Conservation (phyloP, 1,140 invertebrate genomes). For the Atta texana region DNA sequence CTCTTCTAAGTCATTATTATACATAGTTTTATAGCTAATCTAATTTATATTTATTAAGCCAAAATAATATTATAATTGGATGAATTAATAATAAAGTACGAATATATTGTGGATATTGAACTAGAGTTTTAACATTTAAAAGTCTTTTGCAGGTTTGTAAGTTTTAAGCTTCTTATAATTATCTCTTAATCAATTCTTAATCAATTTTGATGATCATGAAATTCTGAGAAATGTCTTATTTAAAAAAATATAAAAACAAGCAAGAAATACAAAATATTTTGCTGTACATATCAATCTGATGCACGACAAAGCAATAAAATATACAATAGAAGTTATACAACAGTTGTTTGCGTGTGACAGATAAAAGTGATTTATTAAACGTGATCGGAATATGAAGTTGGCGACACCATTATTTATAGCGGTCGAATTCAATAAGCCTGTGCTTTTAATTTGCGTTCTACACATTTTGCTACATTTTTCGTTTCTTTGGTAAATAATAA, state of each 20-base stretch:
- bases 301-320: slow-evolving; percentile 48
- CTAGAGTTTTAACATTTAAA: neutral
- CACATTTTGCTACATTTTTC: neutral
- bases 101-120: slow-evolving; percentile 6
- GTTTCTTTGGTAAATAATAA: neutral
- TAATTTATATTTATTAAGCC: neutral
- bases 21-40: neutral
- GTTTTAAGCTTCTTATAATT: neutral
- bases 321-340: slow-evolving; percentile 50
- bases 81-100: neutral
- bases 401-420: slow-evolving; percentile 39
- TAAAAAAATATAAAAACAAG: neutral
- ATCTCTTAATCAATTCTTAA: neutral
- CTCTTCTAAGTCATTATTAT: neutral
- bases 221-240: neutral
- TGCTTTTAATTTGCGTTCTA: slow-evolving; percentile 23
- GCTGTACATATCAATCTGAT: slow-evolving; percentile 31
- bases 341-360: slow-evolving; percentile 33
- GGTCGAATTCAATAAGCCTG: slow-evolving; percentile 20
- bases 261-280: slow-evolving; percentile 21
- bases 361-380: slow-evolving; percentile 47
- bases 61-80: neutral
- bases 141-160: neutral
- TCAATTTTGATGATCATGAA: neutral
- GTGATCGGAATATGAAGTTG: slow-evolving; percentile 45